A percentile compares a stretch with the other conserved stretches of the same genome.
Conservation (phyloP, 2,888 invertebrate species). For the Cheilosia variabilis region DNA sequence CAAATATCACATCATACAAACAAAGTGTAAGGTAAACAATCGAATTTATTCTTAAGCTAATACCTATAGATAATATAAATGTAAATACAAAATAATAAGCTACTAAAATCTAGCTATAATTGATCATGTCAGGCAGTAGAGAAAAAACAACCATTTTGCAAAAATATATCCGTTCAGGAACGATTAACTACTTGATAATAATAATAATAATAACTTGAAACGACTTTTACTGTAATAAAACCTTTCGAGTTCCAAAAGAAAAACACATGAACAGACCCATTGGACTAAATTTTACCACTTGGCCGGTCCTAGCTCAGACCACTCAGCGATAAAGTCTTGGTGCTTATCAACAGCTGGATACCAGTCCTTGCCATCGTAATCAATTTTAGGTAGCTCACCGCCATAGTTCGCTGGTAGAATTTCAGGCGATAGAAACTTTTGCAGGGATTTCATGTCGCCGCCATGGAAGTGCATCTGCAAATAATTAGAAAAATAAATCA, state of each 20-base stretch:
- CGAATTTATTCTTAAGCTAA: slow-evolving; percentile 47
- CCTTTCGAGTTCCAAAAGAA: slow-evolving; percentile 44
- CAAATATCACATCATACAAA: not conserved
- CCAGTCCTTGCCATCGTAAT: slow-evolving; percentile 92
- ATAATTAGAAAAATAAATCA: not conserved
- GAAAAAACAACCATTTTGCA: slow-evolving; percentile 29
- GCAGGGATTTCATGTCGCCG: slow-evolving; percentile 90
- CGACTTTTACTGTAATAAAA: not conserved
- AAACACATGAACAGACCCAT: slow-evolving; percentile 15
- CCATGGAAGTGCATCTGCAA: slow-evolving; percentile 92
- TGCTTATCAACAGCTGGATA: slow-evolving; percentile 88
- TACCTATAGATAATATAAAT: slow-evolving; percentile 13
- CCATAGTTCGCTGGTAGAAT: slow-evolving; percentile 91
- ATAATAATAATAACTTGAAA: too few relatives aligned
- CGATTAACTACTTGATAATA: not conserved
- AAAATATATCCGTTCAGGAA: slow-evolving; percentile 7
- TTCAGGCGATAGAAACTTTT: slow-evolving; percentile 88
- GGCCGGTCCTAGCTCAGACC: slow-evolving; percentile 88
- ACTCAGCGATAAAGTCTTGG: slow-evolving; percentile 87
- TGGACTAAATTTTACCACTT: slow-evolving; percentile 81
- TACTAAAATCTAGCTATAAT: slow-evolving; percentile 28
- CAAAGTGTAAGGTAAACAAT: not conserved
- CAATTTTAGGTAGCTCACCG: slow-evolving; percentile 89
- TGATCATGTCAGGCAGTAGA: slow-evolving; percentile 65
- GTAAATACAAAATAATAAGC: slow-evolving; percentile 26